Evolutionary conservation across 2,888 invertebrate species (phyloP), one percentile per base, ranked within the genome.

Genomic region (Drosophila maculinotata): DNA sequence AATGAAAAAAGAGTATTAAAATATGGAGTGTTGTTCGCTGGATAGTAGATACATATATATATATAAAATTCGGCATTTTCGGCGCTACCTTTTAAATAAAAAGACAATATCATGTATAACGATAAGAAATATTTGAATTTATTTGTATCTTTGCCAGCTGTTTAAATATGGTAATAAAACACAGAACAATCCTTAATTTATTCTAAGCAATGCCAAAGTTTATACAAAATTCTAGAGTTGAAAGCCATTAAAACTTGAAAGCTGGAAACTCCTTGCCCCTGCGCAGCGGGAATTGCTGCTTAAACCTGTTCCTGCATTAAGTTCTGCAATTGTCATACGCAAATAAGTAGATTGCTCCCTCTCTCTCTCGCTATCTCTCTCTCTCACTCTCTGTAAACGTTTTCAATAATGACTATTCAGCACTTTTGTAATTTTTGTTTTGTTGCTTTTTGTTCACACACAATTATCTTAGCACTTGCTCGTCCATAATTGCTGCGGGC

Each of bases 401-500:
- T 49, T 60, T 38, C 38, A 49, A 12, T 53, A 68, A 62, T 53
- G 56, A 45, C 17, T 15, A 17, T 28, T 39, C 33, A 36, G 41
- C 33, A 28, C 28, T 52, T 56, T 31, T 57, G 20, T 39, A 48
- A 30, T 36, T 25, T 3, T 25, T 36, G n/a, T 10, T 14, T 23
- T 30, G 14, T 17, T 3, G 5, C 10, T 31, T 28, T 42, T 10
- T 33, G 49, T 56, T 67, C 62, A 48, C 75, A 70, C 60, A 51
- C 54, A 73, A 73, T 70, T 69, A 62, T 57, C 53, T 45, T 4
- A 41, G 44, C 74, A 70, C 59, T 73, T 38, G 30, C 17, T 17
- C 0, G 14, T 20, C 23, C 4, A n/a, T 58, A 47, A 60, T 62
- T 39, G 33, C 25, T 41, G 48, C 17, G 57, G 44, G 51, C 31